A percentile compares a stretch with the other conserved stretches of the same genome.
These are phyloP conservation scores for Catocala fraxini DNA, from an alignment of 2,888 invertebrate genomes.

Conservation along the genomic window DNA sequence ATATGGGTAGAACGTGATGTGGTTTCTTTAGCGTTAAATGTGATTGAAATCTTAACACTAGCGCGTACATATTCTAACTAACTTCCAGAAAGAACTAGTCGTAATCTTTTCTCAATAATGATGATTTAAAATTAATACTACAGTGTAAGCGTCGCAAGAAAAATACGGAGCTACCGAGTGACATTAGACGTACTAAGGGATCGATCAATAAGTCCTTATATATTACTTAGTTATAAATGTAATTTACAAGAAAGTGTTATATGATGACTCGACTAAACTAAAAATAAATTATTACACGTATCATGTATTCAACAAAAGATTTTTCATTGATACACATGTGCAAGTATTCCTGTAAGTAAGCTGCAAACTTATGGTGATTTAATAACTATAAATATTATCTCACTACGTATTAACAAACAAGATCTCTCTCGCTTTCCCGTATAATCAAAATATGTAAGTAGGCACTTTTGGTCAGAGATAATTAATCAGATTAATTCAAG, in stretches of 20 bases:
- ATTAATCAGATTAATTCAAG: neutral
- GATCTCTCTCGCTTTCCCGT: too few species aligned
- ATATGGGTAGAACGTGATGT: conserved; percentile 24
- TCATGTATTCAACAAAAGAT: neutral
- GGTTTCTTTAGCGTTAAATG: conserved; percentile 17
- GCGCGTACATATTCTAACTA: neutral
- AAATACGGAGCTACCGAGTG: too few species aligned
- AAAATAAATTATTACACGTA: conserved; percentile 8
- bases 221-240: conserved; percentile 10
- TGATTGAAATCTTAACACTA: conserved; percentile 23
- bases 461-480: too few species aligned
- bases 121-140: too few species aligned
- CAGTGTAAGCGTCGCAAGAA: too few species aligned
- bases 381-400: too few species aligned
- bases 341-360: too few species aligned
- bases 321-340: neutral
- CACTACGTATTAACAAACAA: too few species aligned
- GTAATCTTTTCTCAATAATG: too few species aligned
- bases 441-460: too few species aligned
- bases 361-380: too few species aligned
- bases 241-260: conserved; percentile 27
- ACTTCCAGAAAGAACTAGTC: too few species aligned
- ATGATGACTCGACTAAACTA: conserved; percentile 22
- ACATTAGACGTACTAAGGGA: neutral
- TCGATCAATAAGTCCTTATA: conserved; percentile 20